These are phyloP conservation scores for Laterallus jamaicensis DNA, from an alignment of 2,113 vertebrate genomes.

Conservation along the genomic window DNA sequence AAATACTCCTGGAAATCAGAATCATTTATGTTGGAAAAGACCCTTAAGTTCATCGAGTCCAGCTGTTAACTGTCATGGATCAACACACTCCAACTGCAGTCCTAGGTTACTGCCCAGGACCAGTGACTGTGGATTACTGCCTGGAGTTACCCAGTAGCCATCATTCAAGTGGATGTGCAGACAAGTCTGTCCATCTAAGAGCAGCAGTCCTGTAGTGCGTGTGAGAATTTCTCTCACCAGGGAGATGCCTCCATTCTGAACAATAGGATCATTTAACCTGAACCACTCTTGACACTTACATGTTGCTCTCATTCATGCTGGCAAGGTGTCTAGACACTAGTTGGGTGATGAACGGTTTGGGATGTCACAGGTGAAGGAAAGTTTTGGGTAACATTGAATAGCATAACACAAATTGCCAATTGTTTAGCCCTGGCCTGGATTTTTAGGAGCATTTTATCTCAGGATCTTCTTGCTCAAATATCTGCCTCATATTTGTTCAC, in stretches of 20 bases:
- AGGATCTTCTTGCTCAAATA: background rate
- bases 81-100: background rate
- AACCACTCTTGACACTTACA: background rate
- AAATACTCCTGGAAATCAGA: background rate
- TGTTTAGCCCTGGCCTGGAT: background rate
- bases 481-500: background rate
- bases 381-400: background rate
- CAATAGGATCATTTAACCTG: background rate
- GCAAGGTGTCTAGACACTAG: background rate
- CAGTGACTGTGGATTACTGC: background rate
- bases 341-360: background rate
- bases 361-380: background rate
- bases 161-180: background rate
- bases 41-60: background rate
- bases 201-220: background rate
- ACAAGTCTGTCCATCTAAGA: background rate
- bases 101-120: background rate
- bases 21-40: background rate
- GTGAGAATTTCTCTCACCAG: background rate
- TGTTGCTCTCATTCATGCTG: background rate
- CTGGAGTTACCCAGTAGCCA: background rate
- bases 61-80: accelerated
- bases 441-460: background rate
- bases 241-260: background rate
- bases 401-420: background rate